phyloP scores from a whole-genome alignment of 1,140 invertebrate genomes.

The Trachelipus rathkii region DNA sequence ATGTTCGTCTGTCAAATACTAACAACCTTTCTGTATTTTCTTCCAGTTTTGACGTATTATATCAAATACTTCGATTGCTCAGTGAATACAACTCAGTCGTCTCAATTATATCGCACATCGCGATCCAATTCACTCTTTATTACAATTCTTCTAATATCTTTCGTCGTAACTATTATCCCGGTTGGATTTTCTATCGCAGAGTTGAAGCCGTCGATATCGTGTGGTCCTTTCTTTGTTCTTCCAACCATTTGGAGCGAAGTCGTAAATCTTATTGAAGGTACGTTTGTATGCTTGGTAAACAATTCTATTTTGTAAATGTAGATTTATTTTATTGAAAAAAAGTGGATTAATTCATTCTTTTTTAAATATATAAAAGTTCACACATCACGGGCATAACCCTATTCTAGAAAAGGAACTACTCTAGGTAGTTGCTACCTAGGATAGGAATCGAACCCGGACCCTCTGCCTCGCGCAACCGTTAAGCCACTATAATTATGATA shows the following conservation, averaged over 20 bases:
- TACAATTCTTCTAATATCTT: slow-evolving; percentile 41
- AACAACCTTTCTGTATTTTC: slow-evolving; percentile 21
- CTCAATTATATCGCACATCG: slow-evolving; percentile 71
- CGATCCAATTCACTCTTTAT: slow-evolving; percentile 56
- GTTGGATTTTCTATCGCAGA: slow-evolving; percentile 70
- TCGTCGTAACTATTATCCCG: slow-evolving; percentile 40
- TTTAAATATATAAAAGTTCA: no score
- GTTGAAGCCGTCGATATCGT: slow-evolving; percentile 70
- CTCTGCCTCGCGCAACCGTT: no score
- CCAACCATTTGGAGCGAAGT: slow-evolving; percentile 58
- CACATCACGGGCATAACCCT: no score
- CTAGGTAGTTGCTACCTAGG: no score
- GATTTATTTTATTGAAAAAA: no score
- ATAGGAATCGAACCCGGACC: no score
- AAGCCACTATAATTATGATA: no score
- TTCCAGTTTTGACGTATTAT: slow-evolving; percentile 59
- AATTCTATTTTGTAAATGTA: no score
- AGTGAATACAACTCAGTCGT: slow-evolving; percentile 60
- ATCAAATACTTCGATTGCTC: slow-evolving; percentile 79
- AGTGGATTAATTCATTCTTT: no score
- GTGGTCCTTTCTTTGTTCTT: slow-evolving; percentile 72
- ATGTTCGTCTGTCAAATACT: no score
- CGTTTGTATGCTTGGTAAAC: no score
- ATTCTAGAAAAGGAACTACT: no score
- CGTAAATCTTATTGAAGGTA: slow-evolving; percentile 37